Conservation (phyloP, 2,888 invertebrate species). For the Harpalus rufipes region DNA sequence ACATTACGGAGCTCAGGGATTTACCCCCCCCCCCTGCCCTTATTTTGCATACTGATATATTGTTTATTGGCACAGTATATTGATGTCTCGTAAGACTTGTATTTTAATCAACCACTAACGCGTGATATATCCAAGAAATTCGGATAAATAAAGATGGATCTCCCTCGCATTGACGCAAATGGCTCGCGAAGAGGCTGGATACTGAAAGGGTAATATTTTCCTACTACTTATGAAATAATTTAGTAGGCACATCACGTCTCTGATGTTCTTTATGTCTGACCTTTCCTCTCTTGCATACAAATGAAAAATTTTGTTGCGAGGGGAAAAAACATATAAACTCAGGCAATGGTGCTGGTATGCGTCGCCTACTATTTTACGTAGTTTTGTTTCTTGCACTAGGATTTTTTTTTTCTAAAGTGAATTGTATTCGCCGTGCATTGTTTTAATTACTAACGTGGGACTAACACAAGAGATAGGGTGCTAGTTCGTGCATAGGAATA, state of each 20-base stretch:
- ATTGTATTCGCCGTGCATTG: background rate
- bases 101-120: background rate
- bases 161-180: constrained; percentile 35
- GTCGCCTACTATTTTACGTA: background rate
- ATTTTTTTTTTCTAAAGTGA: background rate
- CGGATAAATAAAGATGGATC: constrained; percentile 21
- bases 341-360: background rate
- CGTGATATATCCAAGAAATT: constrained; percentile 11
- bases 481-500: too few species aligned
- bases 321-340: constrained; percentile 34
- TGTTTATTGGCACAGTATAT: background rate
- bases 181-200: constrained; percentile 7
- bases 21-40: background rate
- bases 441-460: background rate
- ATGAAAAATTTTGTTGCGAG: constrained; percentile 45
- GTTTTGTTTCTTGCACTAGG: background rate
- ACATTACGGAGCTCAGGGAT: too few species aligned
- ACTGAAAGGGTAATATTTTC: constrained; percentile 42
- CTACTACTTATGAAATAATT: constrained; percentile 48
- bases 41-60: background rate
- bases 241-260: constrained; percentile 41
- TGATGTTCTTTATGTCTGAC: constrained; percentile 49
- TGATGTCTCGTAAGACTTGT: background rate
- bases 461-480: background rate
- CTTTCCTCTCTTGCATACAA: constrained; percentile 39